Base-by-base conservation (phyloP, 2,113 vertebrate species). In the Triplophysa rosa region DNA sequence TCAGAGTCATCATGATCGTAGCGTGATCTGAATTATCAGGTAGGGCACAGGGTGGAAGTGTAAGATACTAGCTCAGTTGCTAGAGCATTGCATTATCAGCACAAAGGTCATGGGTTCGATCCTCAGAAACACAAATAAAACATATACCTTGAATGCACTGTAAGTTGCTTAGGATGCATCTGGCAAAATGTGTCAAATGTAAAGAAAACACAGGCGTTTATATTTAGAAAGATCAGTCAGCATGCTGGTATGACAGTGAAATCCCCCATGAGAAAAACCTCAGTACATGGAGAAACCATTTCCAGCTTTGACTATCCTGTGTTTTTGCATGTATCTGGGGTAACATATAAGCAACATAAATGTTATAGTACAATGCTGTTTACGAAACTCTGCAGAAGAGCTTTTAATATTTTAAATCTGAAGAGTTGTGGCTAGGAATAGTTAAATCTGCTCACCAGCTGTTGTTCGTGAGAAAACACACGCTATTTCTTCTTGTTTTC, bases 401-500 rank as follows among this genome's bases (percentile, higher is more conserved):
- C 40, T 52, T 69, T 52, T 29, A 52, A 56, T 37, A 16, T 47
- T 71, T 56, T 19, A 21, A 11, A 71, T 56, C 49, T 56, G 10
- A 19, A 71, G 9, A 11, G 67, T 8, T 17, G 47, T 26, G 67
- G 16, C 49, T 56, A 12, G 26, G 56, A 71, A 56, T 59, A 59
- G 54, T 29, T 10, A 14, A 40, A 59, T 72, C 69, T 72, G 69
- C 29, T 33, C 54, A 59, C 54, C 69, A 59, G 69, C 69, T 72
- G 69, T 72, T 72, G 54, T 72, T 72, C 13, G 33, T 59, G 54
- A 59, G 54, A 72, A 72, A 71, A 59, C 29, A 72, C 69, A 59
- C n/a, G 13, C 12, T 14, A 72, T 59, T 72, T 72, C 69, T 72
- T 72, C 10, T 72, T 72, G 54, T 72, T 72, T 72, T 72, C 69